Conservation (phyloP, 2,888 invertebrate species). For the Drosophila flavopinicola region DNA sequence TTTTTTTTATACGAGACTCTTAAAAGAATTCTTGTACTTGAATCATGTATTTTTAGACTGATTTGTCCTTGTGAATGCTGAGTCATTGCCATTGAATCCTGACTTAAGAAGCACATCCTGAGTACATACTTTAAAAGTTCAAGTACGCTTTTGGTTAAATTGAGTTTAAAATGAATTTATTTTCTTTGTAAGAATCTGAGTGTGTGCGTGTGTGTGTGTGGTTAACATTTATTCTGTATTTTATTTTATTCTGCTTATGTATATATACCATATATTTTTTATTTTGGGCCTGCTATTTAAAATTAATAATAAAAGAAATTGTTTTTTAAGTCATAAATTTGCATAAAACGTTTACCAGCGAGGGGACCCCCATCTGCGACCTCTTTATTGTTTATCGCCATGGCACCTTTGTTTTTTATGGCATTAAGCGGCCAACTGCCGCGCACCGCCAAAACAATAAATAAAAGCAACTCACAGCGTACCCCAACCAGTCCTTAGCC, state of each 20-base stretch:
- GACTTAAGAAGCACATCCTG: too few species aligned
- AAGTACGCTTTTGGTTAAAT: too few species aligned
- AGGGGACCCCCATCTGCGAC: constrained; percentile 15
- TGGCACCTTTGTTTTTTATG: constrained; percentile 78
- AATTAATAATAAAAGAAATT: constrained; percentile 58
- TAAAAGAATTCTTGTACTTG: too few species aligned
- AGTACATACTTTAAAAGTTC: too few species aligned
- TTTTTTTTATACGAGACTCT: too few species aligned
- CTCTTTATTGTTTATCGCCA: constrained; percentile 70
- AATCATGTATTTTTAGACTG: too few species aligned
- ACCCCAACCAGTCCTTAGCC: constrained; percentile 12
- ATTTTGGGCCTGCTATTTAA: constrained; percentile 32
- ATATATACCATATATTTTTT: constrained; percentile 5
- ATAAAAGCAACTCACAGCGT: constrained; percentile 56
- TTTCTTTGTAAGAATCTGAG: background rate
- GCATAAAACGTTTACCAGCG: constrained; percentile 59
- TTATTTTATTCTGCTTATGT: constrained; percentile 5
- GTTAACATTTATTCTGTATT: constrained; percentile 16
- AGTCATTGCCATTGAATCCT: too few species aligned
- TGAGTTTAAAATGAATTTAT: too few species aligned
- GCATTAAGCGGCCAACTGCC: constrained; percentile 75
- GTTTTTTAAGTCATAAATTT: constrained; percentile 61
- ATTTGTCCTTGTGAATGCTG: too few species aligned
- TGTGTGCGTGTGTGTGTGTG: background rate
- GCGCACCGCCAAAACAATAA: constrained; percentile 74